Percentiles rank a stretch among this genome's conserved stretches.
These are phyloP conservation scores for Dasyprocta punctata DNA, from an alignment of 2,113 vertebrate genomes.

Conservation along the genomic window DNA sequence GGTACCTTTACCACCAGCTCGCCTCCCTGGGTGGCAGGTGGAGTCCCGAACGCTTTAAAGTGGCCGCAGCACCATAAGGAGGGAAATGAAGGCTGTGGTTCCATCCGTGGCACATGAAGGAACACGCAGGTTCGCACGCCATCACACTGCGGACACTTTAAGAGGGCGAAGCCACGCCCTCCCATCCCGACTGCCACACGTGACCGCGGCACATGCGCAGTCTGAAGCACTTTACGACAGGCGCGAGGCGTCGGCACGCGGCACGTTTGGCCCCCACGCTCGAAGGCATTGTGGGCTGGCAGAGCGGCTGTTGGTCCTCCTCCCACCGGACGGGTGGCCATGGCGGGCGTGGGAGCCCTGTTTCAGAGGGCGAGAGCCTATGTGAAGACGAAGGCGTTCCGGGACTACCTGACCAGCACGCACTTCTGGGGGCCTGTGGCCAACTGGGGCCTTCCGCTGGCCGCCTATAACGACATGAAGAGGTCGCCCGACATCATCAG, in stretches of 20 bases:
- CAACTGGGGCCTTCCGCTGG: slow-evolving; percentile 65
- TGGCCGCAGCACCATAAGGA: rapidly evolving
- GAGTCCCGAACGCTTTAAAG: background rate
- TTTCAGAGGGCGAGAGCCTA: background rate
- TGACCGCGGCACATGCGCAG: background rate
- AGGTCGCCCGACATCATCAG: slow-evolving; percentile 36
- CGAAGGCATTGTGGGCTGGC: background rate
- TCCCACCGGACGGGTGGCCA: rapidly evolving
- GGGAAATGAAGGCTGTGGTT: rapidly evolving
- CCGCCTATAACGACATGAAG: slow-evolving; percentile 62
- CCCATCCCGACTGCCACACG: background rate
- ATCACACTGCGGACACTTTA: background rate
- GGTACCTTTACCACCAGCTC: background rate
- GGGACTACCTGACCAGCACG: slow-evolving; percentile 54
- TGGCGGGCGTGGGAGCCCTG: background rate
- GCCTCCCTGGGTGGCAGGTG: rapidly evolving
- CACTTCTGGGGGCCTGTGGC: slow-evolving; percentile 75
- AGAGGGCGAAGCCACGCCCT: background rate
- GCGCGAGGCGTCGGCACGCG: background rate
- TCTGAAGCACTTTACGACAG: background rate
- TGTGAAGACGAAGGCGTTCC: slow-evolving; percentile 54
- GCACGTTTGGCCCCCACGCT: rapidly evolving
- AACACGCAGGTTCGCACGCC: rapidly evolving
- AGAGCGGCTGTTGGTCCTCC: rapidly evolving
- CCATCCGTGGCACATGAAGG: background rate